Conservation (phyloP, 2,888 invertebrate species). For the Phaedon cochleariae region DNA sequence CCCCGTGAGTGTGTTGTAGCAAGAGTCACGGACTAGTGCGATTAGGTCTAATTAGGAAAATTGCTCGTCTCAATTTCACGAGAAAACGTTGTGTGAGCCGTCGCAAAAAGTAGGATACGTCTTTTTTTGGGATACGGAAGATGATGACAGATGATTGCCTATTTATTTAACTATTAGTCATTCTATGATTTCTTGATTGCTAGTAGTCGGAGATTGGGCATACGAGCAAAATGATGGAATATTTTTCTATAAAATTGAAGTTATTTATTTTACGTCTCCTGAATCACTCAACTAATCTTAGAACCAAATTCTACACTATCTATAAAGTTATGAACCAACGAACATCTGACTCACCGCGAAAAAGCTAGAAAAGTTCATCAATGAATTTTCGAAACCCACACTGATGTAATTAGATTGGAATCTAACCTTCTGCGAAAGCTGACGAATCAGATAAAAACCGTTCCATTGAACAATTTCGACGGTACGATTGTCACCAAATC, state of each 20-base stretch:
- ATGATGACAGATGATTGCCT: constrained; percentile 11
- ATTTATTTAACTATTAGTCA: background rate
- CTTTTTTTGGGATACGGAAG: constrained; percentile 24
- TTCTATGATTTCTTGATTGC: background rate
- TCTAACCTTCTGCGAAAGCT: background rate
- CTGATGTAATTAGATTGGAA: no score
- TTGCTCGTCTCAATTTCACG: constrained; percentile 61
- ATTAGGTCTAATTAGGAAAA: constrained; percentile 63
- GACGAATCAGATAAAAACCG: constrained; percentile 5
- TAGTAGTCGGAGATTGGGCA: background rate
- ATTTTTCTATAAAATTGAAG: no score
- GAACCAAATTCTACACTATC: no score
- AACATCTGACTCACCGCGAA: no score
- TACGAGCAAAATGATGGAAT: background rate
- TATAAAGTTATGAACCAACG: no score
- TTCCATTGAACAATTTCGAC: constrained; percentile 30
- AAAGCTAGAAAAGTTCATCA: no score
- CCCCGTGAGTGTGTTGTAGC: constrained; percentile 43
- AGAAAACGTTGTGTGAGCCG: constrained; percentile 54
- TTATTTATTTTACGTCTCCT: no score
- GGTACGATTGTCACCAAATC: constrained; percentile 40
- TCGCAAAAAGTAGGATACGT: background rate
- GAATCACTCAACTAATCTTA: no score
- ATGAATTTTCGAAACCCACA: no score
- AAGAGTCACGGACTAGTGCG: constrained; percentile 59